Base-by-base conservation (phyloP, 2,888 invertebrate genomes). In the Rotaria socialis region DNA sequence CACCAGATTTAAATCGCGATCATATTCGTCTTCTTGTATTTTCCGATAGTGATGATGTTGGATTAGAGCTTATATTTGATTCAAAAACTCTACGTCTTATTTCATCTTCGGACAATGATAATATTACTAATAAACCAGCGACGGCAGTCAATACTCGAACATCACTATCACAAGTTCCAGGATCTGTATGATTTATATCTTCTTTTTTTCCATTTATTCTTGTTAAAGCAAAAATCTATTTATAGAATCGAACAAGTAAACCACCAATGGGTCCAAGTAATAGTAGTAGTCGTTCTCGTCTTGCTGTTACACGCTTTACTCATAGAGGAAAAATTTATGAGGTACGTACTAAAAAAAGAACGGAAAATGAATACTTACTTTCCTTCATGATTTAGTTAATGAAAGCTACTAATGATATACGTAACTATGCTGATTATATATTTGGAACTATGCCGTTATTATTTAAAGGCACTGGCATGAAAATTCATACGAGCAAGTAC, bases 371-470 rank as follows among this genome's bases (percentile, higher is more conserved):
- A 7, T 67, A 8, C 16, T 67, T 27, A 16, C 1, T 41, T 67
- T 41, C 50, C 14, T 50, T 50, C 7, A 67, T 41, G 19, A 55
- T 67, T 67, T 67, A 67, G 67, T 35, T 67, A 67, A 19, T 35
- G 67, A 67, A 67, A 67, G 16, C 35, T 27, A 35, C 67, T 1
- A 67, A 67, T 67, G 67, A 67, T 41, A 67, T 35, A 67, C 35
- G 67, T 6, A 67, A 19, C 19, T 67, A 67, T 67, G 67, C 67
- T 35, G 67, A 67, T 35, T 67, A 67, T 35, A 67, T 67, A 67
- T 67, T 67, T 19, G 67, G 67, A 16, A 67, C 67, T 67, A 67
- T 67, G 67, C 67, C 67, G 14, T 67, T 67, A 67, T 19, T 67
- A 67, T 35, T 35, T 16, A 67, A 67, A 67, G 67, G 67, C 2